These are phyloP conservation scores for Panonychus citri DNA, from an alignment of 1,140 invertebrate species.

Conservation along the genomic window DNA sequence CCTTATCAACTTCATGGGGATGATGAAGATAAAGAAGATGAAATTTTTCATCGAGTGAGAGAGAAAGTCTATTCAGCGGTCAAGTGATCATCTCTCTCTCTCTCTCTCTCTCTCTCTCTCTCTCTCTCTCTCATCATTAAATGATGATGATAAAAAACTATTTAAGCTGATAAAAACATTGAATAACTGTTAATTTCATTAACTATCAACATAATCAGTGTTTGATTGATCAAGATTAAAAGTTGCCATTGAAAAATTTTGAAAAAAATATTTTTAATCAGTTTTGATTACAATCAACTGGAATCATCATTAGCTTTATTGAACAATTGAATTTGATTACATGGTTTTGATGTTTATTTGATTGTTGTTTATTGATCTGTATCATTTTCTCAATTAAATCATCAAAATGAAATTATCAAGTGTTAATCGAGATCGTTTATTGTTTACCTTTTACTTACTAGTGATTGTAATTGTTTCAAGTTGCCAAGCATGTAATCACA, in stretches of 20 bases:
- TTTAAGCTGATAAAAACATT: not conserved
- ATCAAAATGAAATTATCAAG: too few relatives aligned
- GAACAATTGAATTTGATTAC: too few relatives aligned
- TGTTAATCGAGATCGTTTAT: too few relatives aligned
- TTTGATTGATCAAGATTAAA: not conserved
- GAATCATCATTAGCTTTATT: too few relatives aligned
- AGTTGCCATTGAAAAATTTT: not conserved
- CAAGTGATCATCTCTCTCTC: not conserved
- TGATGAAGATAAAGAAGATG: not conserved
- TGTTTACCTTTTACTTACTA: too few relatives aligned
- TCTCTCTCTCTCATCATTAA: not conserved
- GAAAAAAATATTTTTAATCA: not conserved
- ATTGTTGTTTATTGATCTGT: too few relatives aligned
- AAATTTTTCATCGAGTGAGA: not conserved
- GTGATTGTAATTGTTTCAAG: not conserved
- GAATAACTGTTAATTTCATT: not conserved
- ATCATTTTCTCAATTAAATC: too few relatives aligned
- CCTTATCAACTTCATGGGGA: not conserved
- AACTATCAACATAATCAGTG: not conserved
- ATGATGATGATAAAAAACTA: not conserved
- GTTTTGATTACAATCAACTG: not conserved
- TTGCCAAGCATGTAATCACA: not conserved
- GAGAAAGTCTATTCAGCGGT: not conserved
- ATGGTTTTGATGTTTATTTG: too few relatives aligned
- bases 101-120: constrained; percentile 1